Conservation (phyloP, 2,797 vertebrate genomes). For the Moxostoma hubbsi region DNA sequence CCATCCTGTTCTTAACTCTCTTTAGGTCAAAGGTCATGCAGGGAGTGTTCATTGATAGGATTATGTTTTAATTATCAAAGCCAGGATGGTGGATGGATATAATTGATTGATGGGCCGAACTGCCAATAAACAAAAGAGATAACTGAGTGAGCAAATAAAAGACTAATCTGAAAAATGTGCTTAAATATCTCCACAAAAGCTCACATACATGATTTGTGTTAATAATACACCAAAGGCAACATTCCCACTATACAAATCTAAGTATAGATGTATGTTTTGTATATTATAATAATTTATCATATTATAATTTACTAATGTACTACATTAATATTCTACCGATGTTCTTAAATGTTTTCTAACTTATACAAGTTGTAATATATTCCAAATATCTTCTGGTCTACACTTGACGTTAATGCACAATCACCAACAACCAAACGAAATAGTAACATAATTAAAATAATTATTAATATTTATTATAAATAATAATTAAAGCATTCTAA, state of each 20-base stretch:
- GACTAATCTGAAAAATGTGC: background rate
- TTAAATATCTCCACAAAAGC: background rate
- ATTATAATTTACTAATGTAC: background rate
- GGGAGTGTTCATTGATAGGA: slow-evolving; percentile 20
- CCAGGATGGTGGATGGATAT: background rate
- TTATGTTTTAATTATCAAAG: slow-evolving; percentile 37
- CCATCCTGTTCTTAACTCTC: background rate
- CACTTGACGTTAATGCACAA: too few species aligned
- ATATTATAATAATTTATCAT: background rate
- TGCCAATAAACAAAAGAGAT: slow-evolving; percentile 7
- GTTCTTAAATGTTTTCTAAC: background rate
- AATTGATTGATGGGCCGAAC: slow-evolving; percentile 1
- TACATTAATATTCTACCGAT: background rate
- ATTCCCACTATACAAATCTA: background rate
- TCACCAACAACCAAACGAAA: too few species aligned
- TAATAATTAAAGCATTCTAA: too few species aligned
- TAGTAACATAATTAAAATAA: too few species aligned
- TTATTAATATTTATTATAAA: too few species aligned
- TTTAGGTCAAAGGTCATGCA: slow-evolving; percentile 47
- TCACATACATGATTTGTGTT: background rate
- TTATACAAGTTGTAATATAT: too few species aligned
- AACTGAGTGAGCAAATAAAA: slow-evolving; percentile 2
- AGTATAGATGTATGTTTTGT: background rate
- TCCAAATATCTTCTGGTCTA: too few species aligned
- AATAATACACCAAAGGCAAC: background rate